Conservation (phyloP, 2,888 invertebrate species). For the Germaria angustata region DNA sequence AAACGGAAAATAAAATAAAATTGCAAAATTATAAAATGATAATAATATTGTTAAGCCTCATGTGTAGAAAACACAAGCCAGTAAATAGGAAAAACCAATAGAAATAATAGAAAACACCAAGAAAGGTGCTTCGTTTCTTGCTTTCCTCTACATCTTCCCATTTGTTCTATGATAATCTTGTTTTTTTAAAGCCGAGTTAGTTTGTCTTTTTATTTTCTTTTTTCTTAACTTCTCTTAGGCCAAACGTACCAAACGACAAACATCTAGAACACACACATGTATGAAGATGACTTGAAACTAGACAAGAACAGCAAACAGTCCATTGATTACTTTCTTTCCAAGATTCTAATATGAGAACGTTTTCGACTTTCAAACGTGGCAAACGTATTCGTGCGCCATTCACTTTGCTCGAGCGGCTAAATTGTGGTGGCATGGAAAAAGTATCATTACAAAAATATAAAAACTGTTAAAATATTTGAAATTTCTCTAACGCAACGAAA, state of each 20-base stretch:
- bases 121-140: not conserved
- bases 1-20: not conserved
- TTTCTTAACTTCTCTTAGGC: not conserved
- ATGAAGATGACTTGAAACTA: constrained; percentile 3
- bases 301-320: constrained; percentile 60
- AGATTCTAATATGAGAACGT: constrained; percentile 70
- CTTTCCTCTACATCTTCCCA: not conserved
- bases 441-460: too few species aligned
- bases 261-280: not conserved
- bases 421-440: not conserved
- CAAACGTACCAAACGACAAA: not conserved
- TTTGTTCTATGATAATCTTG: constrained; percentile 38
- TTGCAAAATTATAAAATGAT: constrained; percentile 40
- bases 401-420: constrained; percentile 1
- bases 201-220: not conserved
- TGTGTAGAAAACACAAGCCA: not conserved
- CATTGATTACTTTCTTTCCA: constrained; percentile 68
- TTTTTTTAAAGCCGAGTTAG: constrained; percentile 32
- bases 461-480: too few species aligned
- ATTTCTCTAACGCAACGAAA: constrained; percentile 2
- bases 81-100: not conserved
- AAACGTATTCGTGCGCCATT: constrained; percentile 68
- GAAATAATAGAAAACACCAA: constrained; percentile 6
- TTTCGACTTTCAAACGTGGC: constrained; percentile 72
- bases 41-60: constrained; percentile 43